These are phyloP conservation scores for Oligia strigilis DNA, from an alignment of 2,888 invertebrate genomes.

Conservation along the genomic window DNA sequence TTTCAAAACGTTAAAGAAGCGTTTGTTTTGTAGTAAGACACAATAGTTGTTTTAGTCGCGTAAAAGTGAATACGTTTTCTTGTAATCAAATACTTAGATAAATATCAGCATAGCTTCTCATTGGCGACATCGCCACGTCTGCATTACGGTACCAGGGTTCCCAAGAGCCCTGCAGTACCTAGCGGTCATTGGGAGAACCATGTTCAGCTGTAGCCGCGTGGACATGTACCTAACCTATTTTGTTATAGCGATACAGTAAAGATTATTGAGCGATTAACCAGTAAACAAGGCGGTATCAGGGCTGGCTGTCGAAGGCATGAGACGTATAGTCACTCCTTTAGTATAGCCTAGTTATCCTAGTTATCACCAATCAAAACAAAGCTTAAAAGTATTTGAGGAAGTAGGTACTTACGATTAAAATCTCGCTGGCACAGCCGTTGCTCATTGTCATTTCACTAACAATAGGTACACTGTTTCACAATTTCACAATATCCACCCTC, in stretches of 20 bases:
- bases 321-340: neutral
- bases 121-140: neutral
- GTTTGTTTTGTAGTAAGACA: too few species aligned
- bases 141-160: neutral
- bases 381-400: neutral
- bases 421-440: neutral
- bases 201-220: neutral
- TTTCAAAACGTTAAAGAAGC: too few species aligned
- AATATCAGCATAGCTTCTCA: neutral
- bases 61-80: too few species aligned
- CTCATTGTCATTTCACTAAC: neutral
- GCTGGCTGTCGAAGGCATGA: neutral
- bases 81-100: neutral
- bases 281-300: neutral
- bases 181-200: neutral
- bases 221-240: neutral
- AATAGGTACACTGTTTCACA: slow-evolving; percentile 25
- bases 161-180: neutral
- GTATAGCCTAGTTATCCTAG: neutral
- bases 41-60: too few species aligned
- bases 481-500: slow-evolving; percentile 11
- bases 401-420: slow-evolving; percentile 18
- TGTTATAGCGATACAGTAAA: neutral
- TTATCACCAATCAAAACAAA: neutral
- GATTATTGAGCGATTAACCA: neutral